Conservation (phyloP, 2,797 vertebrate genomes). For the Tympanoctomys barrerae region DNA sequence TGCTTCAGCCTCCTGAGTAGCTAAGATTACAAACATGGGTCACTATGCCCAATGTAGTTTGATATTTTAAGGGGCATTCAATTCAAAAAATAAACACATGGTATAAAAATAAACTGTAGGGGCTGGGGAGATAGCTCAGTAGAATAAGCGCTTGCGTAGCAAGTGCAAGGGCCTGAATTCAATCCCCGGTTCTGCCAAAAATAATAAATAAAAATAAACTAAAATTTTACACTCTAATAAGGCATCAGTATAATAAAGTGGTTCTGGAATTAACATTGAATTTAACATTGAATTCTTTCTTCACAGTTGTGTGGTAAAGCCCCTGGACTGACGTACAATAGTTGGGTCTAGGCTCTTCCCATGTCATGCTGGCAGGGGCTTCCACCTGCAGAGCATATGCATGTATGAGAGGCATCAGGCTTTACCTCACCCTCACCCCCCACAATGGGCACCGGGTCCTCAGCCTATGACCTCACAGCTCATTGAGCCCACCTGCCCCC, state of each 20-base stretch:
- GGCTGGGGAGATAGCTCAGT: too few species aligned
- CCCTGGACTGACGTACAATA: not conserved
- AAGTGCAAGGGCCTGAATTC: too few species aligned
- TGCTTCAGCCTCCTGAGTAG: not conserved
- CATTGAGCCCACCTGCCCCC: not conserved
- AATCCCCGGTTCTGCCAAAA: too few species aligned
- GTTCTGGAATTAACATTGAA: not conserved
- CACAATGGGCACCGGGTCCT: too few species aligned
- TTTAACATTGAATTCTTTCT: not conserved
- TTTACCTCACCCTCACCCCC: not conserved
- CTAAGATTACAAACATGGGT: not conserved
- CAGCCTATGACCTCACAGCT: not conserved
- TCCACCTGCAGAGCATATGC: not conserved
- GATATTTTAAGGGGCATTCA: not conserved
- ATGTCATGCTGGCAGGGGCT: not conserved
- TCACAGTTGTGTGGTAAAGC: fast-evolving
- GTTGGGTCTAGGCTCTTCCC: not conserved
- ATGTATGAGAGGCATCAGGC: not conserved
- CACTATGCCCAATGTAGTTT: not conserved
- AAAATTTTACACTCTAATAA: not conserved
- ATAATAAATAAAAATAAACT: too few species aligned
- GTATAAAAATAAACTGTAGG: not conserved
- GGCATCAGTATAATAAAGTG: not conserved
- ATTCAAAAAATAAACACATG: not conserved
- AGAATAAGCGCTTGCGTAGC: too few species aligned